A percentile compares a stretch with the other conserved stretches of the same genome.
phyloP scores from a whole-genome alignment of 2,888 invertebrate species.

The Euproctis similis region DNA sequence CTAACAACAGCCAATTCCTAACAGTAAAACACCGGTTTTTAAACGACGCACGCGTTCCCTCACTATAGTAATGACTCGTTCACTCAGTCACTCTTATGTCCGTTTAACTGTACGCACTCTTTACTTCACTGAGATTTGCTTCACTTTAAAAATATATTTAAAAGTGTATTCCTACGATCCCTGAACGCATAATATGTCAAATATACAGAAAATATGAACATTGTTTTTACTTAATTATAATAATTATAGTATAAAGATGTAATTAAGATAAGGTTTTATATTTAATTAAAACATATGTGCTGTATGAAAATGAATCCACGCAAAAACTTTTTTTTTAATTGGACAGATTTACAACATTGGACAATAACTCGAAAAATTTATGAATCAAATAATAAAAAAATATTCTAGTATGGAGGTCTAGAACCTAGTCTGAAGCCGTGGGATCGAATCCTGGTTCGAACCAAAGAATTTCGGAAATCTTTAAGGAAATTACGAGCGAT shows the following conservation, averaged over 20 bases:
- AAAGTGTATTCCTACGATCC: no score
- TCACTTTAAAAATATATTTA: constrained; percentile 12
- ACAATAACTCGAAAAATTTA: no score
- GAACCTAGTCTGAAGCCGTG: no score
- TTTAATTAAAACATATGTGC: constrained; percentile 10
- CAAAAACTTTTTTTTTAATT: constrained; percentile 14
- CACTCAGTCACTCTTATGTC: constrained; percentile 16
- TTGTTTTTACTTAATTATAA: constrained; percentile 7
- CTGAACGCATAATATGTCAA: no score
- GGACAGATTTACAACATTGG: no score
- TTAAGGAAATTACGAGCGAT: no score
- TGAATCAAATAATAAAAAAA: no score
- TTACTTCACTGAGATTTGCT: background rate
- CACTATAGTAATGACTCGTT: constrained; percentile 26
- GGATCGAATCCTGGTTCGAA: no score
- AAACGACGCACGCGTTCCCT: constrained; percentile 13
- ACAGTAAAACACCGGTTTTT: constrained; percentile 28
- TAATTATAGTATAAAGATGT: constrained; percentile 7
- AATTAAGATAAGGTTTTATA: constrained; percentile 13
- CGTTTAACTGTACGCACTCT: constrained; percentile 22
- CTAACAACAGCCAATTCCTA: constrained; percentile 21
- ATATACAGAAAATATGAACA: no score
- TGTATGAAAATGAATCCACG: constrained; percentile 18
- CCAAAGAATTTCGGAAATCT: no score
- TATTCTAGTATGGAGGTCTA: no score